These are phyloP conservation scores for Tenthredo livida DNA, from an alignment of 2,888 invertebrate genomes.

Conservation along the genomic window DNA sequence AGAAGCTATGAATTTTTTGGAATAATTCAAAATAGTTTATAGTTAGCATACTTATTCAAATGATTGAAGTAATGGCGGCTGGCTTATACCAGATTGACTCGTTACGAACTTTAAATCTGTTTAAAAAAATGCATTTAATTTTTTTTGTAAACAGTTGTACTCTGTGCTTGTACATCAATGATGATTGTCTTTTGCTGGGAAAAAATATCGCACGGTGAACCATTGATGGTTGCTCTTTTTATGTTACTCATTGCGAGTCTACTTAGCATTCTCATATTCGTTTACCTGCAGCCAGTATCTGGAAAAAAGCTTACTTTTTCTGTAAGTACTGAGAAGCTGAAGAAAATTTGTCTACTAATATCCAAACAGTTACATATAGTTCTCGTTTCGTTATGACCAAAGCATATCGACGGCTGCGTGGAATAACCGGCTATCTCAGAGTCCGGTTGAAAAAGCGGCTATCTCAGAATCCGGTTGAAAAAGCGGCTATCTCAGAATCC, in stretches of 20 bases:
- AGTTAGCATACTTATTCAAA: not conserved
- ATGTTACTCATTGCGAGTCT: conserved; percentile 61
- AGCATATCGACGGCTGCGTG: too few species aligned
- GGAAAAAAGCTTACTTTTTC: conserved; percentile 73
- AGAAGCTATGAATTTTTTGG: not conserved
- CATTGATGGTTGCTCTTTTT: conserved; percentile 58
- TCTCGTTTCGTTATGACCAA: not conserved
- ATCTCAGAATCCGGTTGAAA: too few species aligned
- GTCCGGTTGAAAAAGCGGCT: too few species aligned
- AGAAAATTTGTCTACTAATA: not conserved
- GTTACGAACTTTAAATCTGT: not conserved
- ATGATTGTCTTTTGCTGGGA: conserved; percentile 59
- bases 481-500: too few species aligned
- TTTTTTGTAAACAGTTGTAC: conserved; percentile 60
- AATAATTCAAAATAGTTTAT: not conserved
- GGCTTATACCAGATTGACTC: not conserved
- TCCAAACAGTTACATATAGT: not conserved
- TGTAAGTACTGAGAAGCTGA: conserved; percentile 64
- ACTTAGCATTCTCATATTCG: conserved; percentile 64
- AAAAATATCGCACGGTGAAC: conserved; percentile 55
- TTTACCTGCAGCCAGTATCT: conserved; percentile 74
- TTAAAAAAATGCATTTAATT: not conserved
- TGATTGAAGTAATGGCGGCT: not conserved
- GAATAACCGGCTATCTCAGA: too few species aligned
- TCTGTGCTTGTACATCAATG: conserved; percentile 58